These are phyloP conservation scores for Atractosteus spatula DNA, from an alignment of 2,113 vertebrate species.

Conservation along the genomic window DNA sequence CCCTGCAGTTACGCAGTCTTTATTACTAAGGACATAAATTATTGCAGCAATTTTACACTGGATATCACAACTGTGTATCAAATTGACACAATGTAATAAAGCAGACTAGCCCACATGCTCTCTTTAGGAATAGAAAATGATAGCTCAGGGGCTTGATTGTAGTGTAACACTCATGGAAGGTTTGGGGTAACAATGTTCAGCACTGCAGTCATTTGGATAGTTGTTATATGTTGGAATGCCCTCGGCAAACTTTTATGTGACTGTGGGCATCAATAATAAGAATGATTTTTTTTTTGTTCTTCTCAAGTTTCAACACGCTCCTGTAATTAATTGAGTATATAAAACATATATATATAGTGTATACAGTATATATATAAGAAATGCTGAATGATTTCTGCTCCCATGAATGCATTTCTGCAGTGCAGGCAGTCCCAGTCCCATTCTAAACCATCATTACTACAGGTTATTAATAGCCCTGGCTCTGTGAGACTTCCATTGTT, in stretches of 20 bases:
- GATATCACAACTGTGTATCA: neutral
- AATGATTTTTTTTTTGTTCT: neutral
- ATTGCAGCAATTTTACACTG: neutral
- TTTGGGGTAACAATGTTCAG: neutral
- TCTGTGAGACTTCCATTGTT: too few relatives aligned
- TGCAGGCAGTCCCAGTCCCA: too few relatives aligned
- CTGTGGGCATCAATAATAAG: neutral
- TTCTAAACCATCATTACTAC: too few relatives aligned
- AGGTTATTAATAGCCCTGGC: too few relatives aligned
- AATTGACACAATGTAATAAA: conserved; percentile 1
- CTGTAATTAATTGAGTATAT: too few relatives aligned
- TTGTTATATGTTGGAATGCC: neutral
- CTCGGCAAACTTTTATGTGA: neutral
- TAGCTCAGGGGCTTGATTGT: neutral
- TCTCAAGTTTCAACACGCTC: neutral
- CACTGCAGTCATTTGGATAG: neutral
- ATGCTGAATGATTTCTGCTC: too few relatives aligned
- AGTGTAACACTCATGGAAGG: neutral
- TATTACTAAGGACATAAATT: neutral
- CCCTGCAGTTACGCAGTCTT: neutral
- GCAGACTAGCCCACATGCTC: neutral
- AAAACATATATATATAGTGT: too few relatives aligned
- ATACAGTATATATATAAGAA: too few relatives aligned
- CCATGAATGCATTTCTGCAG: too few relatives aligned
- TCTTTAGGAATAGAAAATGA: neutral